Base-by-base conservation (phyloP, 2,113 vertebrate species). In the Albula glossodonta region DNA sequence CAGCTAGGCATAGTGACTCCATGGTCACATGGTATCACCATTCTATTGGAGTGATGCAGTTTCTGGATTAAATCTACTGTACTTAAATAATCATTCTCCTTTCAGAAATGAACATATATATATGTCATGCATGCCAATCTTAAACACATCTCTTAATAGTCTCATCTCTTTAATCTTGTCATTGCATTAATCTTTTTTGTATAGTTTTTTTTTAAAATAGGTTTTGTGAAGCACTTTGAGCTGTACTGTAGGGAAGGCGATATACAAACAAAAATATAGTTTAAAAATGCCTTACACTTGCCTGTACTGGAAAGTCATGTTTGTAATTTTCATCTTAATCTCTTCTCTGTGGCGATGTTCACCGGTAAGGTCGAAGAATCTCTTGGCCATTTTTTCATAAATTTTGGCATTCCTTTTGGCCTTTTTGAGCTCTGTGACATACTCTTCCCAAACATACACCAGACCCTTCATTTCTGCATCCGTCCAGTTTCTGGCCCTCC, bases 291-390 rank as follows among this genome's bases (percentile, higher is more conserved):
- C 70, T 63, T 89, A 90, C 89, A 95, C 97, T 96, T 94, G 96
- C 98, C 98, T 98, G 97, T 97, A 99, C 93, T 99, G 98, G 95
- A 99, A 99, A 91, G 98, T 99, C 98, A 99, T 99, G 95, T 99
- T 99, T 93, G 98, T 99, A 94, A 99, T 99, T 94, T 99, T 99
- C 96, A 99, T 99, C 94, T 99, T 99, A 94, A 99, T 98, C 94
- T 99, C 98, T 92, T 99, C 98, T 83, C 98, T 97, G 93, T 98
- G 97, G 49, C 97, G 96, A 90, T 97, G 97, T 90, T 99, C 98
- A 25, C 98, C 98, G 0, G 97, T 99, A 94, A 99, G 97, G 93
- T 97, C 97, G 87, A 97, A 97, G 89, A 99, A 97, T 93, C 96
- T 97, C 95, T 98, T 97, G 88, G 98, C 97, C 97, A 99, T 99